Evolutionary conservation across 2,888 invertebrate genomes (phyloP).

Genomic region (Agonopterix subpropinquella): DNA sequence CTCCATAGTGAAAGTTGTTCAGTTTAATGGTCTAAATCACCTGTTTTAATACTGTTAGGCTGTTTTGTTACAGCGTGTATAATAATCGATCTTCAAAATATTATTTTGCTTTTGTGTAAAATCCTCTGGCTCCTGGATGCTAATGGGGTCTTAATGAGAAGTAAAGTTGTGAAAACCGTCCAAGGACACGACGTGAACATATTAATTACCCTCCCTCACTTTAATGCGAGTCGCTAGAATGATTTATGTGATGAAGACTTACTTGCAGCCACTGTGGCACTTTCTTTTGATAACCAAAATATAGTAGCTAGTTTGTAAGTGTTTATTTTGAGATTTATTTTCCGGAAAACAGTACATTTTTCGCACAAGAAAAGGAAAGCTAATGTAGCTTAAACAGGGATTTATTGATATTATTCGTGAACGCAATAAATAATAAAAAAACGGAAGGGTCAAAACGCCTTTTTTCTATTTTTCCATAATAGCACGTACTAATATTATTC

Average conservation of each 20-base stretch:
- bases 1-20: too few species aligned
- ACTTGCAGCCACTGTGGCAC: neutral
- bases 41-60: too few species aligned
- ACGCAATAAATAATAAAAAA: conserved; percentile 57
- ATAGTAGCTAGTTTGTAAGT: too few species aligned
- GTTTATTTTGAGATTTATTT: too few species aligned
- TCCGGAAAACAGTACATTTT: conserved; percentile 9
- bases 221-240: conserved; percentile 40
- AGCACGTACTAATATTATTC: conserved; percentile 41
- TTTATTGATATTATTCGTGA: conserved; percentile 56
- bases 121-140: conserved; percentile 18
- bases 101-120: conserved; percentile 12
- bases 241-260: conserved; percentile 38
- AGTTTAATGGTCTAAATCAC: too few species aligned
- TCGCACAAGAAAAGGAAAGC: conserved; percentile 24
- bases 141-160: conserved; percentile 59
- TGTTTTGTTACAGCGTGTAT: too few species aligned
- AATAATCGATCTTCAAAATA: too few species aligned
- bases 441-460: conserved; percentile 55
- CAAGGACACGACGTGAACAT: conserved; percentile 41
- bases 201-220: conserved; percentile 56
- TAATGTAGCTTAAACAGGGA: conserved; percentile 62
- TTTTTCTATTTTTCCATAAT: conserved; percentile 51
- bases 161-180: conserved; percentile 40
- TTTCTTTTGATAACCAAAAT: neutral